phyloP scores from a whole-genome alignment of 2,888 invertebrate genomes.

The Noctuana brunneofusca region DNA sequence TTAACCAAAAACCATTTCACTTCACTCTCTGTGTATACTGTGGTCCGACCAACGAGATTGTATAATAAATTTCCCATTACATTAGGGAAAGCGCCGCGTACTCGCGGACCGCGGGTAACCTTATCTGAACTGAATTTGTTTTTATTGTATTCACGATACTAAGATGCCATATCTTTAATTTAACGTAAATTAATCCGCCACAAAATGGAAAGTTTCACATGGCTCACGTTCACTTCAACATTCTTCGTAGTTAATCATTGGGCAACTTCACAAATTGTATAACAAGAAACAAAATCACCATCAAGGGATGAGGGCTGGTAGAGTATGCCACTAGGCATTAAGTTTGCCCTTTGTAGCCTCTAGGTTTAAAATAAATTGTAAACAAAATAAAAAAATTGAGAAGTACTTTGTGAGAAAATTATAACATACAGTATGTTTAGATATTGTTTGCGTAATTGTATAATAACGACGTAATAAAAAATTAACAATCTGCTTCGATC shows the following conservation, averaged over 20 bases:
- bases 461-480: constrained; percentile 14
- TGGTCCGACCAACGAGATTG: neutral
- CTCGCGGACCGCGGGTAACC: constrained; percentile 38
- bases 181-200: constrained; percentile 51
- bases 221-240: constrained; percentile 24
- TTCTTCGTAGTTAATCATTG: constrained; percentile 17
- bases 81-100: constrained; percentile 11
- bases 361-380: too few species aligned
- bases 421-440: neutral
- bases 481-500: constrained; percentile 23
- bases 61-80: constrained; percentile 6
- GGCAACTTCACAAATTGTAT: constrained; percentile 5
- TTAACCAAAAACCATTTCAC: constrained; percentile 5
- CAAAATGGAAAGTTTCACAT: constrained; percentile 51
- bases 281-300: neutral
- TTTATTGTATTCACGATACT: constrained; percentile 40
- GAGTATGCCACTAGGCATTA: too few species aligned
- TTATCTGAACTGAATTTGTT: constrained; percentile 37
- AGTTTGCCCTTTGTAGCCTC: too few species aligned
- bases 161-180: constrained; percentile 43
- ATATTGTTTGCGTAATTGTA: neutral
- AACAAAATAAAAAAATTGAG: neutral
- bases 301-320: too few species aligned
- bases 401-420: neutral
- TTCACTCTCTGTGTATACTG: neutral